Percentiles rank a stretch among this genome's conserved stretches.
phyloP scores from a whole-genome alignment of 2,888 invertebrate genomes.

The Caenorhabditis macrosperma region DNA sequence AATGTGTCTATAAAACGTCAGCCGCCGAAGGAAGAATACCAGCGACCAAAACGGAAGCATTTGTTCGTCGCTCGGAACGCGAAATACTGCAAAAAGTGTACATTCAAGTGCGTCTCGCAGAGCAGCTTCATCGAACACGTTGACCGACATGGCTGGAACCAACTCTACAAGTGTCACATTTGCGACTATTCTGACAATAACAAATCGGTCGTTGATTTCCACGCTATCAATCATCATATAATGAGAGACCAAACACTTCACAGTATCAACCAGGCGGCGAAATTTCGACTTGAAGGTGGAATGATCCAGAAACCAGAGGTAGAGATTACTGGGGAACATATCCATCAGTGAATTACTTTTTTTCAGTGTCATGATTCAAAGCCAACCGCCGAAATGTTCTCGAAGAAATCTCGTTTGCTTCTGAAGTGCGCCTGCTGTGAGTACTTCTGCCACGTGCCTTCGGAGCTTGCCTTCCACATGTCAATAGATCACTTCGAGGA shows the following conservation, averaged over 20 bases:
- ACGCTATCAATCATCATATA: conserved; percentile 71
- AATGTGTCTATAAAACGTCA: conserved; percentile 68
- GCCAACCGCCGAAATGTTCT: conserved; percentile 25
- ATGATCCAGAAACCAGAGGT: conserved; percentile 32
- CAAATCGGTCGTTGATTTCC: conserved; percentile 66
- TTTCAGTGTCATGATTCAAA: conserved; percentile 8
- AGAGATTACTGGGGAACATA: too few species aligned
- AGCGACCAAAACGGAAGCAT: conserved; percentile 37
- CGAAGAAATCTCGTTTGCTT: neutral
- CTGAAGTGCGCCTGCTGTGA: conserved; percentile 44
- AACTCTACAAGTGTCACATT: conserved; percentile 51
- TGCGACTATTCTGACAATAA: conserved; percentile 71
- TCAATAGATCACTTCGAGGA: conserved; percentile 16
- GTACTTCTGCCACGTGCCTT: conserved; percentile 29
- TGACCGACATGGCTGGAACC: conserved; percentile 67
- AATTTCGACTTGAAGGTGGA: conserved; percentile 22
- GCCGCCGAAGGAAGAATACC: conserved; percentile 57
- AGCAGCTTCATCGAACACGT: conserved; percentile 63
- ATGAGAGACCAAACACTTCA: conserved; percentile 38
- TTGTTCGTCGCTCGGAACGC: conserved; percentile 16
- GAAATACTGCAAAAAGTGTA: conserved; percentile 61
- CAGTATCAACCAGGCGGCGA: conserved; percentile 3
- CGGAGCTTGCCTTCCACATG: conserved; percentile 48
- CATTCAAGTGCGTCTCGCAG: conserved; percentile 66
- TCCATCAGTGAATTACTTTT: too few species aligned